phyloP scores from a whole-genome alignment of 2,113 vertebrate species.

The Ammodytes marinus region DNA sequence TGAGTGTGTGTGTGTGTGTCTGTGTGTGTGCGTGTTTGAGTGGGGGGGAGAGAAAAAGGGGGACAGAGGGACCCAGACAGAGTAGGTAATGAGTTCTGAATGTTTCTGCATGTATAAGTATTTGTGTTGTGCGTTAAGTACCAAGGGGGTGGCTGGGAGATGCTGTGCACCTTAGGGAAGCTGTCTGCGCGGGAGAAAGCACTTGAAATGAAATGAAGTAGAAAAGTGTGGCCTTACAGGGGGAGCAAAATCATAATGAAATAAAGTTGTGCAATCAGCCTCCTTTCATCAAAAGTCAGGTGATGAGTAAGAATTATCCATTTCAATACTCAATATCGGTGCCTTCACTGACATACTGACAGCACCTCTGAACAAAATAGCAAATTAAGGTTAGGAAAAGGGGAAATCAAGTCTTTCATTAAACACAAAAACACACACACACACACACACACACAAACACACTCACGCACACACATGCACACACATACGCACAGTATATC shows the following conservation, averaged over 20 bases:
- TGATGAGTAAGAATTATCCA: conserved; percentile 19
- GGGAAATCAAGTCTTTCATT: conserved; percentile 9
- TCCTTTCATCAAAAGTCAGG: not conserved
- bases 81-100: conserved; percentile 69
- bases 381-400: conserved; percentile 41
- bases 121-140: conserved; percentile 61
- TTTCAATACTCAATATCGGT: conserved; percentile 15
- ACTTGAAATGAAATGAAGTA: not conserved
- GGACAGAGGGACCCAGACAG: conserved; percentile 47
- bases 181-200: conserved; percentile 10
- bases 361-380: conserved; percentile 30
- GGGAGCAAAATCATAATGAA: conserved; percentile 2
- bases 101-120: conserved; percentile 66
- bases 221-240: not conserved
- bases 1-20: conserved; percentile 25
- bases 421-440: not conserved
- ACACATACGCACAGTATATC: not conserved
- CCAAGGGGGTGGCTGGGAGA: conserved; percentile 31
- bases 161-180: conserved; percentile 30
- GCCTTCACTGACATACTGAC: conserved; percentile 31
- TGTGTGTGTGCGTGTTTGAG: not conserved
- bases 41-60: conserved; percentile 26
- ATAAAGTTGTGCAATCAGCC: not conserved
- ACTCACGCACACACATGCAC: conserved; percentile 7
- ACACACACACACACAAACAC: not conserved